Percentiles rank a stretch among this genome's conserved stretches.
These are phyloP conservation scores for Oreonectes daqikongensis DNA, from an alignment of 2,797 vertebrate genomes.

Conservation along the genomic window DNA sequence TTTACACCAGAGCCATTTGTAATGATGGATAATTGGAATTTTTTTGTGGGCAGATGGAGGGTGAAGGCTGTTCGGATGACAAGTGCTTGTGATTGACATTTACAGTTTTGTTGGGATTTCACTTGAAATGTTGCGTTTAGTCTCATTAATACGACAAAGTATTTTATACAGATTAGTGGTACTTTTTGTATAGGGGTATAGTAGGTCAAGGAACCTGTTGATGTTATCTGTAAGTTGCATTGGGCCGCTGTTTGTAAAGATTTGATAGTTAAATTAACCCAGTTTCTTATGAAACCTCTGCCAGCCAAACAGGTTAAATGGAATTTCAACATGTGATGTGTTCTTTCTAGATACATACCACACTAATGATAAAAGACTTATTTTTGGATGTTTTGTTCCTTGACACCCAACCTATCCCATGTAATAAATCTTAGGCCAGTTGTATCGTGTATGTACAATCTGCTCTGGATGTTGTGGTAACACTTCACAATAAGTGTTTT, in stretches of 20 bases:
- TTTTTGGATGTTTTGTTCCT: background rate
- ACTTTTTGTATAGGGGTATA: background rate
- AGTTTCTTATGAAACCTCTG: conserved; percentile 1
- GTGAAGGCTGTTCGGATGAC: background rate
- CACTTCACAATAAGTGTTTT: no score
- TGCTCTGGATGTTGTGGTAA: background rate
- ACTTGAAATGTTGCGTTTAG: background rate
- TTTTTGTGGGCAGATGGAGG: conserved; percentile 46
- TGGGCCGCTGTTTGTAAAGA: no score
- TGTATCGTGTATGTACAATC: background rate
- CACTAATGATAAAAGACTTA: background rate
- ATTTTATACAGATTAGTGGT: conserved; percentile 2
- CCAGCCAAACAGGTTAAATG: conserved; percentile 4
- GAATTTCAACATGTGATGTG: conserved; percentile 1
- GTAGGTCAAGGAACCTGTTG: conserved; percentile 1
- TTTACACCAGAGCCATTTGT: conserved; percentile 65
- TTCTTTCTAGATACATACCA: background rate
- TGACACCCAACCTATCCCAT: background rate
- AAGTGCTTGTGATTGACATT: conserved; percentile 10
- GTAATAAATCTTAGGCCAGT: background rate
- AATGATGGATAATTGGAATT: conserved; percentile 74
- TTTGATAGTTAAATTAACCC: background rate
- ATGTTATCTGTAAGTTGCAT: background rate
- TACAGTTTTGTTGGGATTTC: conserved; percentile 4
- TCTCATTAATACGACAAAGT: background rate